phyloP scores from a whole-genome alignment of 2,888 invertebrate genomes.

The Dryadula phaetusa region DNA sequence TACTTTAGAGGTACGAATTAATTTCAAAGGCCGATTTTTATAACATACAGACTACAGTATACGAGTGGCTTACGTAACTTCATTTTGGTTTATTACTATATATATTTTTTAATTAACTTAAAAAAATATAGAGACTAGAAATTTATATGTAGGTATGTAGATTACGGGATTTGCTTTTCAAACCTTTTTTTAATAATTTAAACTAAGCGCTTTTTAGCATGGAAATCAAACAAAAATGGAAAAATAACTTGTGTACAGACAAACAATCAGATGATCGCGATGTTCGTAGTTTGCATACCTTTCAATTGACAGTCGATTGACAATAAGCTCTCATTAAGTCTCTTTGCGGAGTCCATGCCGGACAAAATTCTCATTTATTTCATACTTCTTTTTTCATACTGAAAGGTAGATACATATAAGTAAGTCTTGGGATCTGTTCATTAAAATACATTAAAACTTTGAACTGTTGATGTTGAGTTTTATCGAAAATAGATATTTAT shows the following conservation, averaged over 20 bases:
- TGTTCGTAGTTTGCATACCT: constrained; percentile 50
- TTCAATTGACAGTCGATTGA: constrained; percentile 66
- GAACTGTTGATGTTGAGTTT: neutral
- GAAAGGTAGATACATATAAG: constrained; percentile 2
- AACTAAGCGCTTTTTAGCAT: neutral
- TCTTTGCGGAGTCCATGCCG: constrained; percentile 41
- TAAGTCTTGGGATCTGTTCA: constrained; percentile 5
- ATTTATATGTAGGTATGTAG: too few species aligned
- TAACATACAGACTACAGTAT: neutral
- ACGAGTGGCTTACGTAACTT: neutral
- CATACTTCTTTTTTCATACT: constrained; percentile 35
- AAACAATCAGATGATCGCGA: constrained; percentile 25
- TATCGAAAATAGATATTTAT: neutral
- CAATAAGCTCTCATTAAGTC: constrained; percentile 73
- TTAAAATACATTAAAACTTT: constrained; percentile 1
- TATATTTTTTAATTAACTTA: too few species aligned
- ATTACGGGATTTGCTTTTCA: neutral
- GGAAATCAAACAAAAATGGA: neutral
- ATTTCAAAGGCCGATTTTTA: neutral
- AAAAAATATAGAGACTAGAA: too few species aligned
- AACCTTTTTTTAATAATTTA: neutral
- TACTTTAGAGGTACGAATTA: constrained; percentile 21
- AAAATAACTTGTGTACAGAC: neutral
- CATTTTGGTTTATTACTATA: too few species aligned
- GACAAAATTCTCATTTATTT: constrained; percentile 43